Evolutionary conservation across 1,140 invertebrate genomes (phyloP).

Genomic region (Drosophila repleta): DNA sequence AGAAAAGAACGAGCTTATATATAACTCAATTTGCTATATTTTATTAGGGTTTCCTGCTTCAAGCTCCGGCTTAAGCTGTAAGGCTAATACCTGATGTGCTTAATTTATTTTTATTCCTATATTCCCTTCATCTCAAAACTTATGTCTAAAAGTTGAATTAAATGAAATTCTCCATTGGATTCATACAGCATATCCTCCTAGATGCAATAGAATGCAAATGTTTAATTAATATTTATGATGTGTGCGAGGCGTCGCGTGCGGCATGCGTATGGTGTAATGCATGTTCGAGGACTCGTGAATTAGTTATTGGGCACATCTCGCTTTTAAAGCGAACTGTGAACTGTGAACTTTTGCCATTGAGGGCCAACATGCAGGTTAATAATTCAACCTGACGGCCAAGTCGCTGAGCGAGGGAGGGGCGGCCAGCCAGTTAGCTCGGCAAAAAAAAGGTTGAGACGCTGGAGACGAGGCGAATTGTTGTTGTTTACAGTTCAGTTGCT

Average conservation of each 20-base stretch:
- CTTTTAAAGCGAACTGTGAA: conserved; percentile 15
- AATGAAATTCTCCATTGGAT: too few species aligned
- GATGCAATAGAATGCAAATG: conserved; percentile 57
- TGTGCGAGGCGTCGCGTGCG: conserved; percentile 22
- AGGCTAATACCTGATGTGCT: too few species aligned
- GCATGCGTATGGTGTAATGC: conserved; percentile 53
- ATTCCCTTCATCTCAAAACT: too few species aligned
- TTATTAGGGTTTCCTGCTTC: too few species aligned
- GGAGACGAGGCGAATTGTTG: background rate
- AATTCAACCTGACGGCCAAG: conserved; percentile 40
- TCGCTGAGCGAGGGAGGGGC: background rate
- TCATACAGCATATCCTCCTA: conserved; percentile 28
- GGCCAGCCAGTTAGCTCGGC: background rate
- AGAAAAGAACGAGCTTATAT: too few species aligned
- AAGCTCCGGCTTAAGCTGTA: too few species aligned
- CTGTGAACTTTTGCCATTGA: conserved; percentile 54
- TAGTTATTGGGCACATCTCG: conserved; percentile 17
- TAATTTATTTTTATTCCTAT: too few species aligned
- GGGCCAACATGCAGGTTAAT: conserved; percentile 51
- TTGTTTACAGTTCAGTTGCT: conserved; percentile 5
- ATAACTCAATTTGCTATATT: too few species aligned
- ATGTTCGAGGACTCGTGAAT: conserved; percentile 50
- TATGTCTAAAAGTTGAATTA: too few species aligned
- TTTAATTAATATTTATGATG: conserved; percentile 69
- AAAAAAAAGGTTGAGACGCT: background rate